These are phyloP conservation scores for Muscicapa adusta DNA, from an alignment of 2,113 vertebrate species.

Conservation along the genomic window DNA sequence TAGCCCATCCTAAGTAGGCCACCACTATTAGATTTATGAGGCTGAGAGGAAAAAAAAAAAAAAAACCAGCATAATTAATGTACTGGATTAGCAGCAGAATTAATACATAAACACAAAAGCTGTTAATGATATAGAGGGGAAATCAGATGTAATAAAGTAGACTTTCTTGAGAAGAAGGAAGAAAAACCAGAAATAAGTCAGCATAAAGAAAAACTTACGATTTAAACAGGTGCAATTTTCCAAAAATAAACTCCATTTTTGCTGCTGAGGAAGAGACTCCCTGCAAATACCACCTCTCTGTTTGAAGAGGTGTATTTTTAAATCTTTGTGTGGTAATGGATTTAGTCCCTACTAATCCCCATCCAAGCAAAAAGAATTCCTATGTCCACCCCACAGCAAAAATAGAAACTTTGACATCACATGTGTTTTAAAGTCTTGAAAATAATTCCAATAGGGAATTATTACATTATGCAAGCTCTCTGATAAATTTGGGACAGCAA, in stretches of 20 bases:
- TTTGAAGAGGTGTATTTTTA: neutral
- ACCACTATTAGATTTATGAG: neutral
- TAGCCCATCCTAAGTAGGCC: neutral
- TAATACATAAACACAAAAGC: neutral
- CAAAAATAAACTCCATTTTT: neutral
- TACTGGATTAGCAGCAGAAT: neutral
- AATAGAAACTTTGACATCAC: neutral
- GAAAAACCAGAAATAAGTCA: neutral
- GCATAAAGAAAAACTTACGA: neutral
- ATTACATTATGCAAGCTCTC: neutral
- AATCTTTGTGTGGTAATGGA: neutral
- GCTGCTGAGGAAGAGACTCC: neutral
- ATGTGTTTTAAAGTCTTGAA: neutral
- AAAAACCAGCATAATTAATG: neutral
- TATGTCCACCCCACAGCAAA: neutral
- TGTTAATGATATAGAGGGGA: neutral
- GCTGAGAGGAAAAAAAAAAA: neutral
- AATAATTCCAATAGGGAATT: neutral
- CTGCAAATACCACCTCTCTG: neutral
- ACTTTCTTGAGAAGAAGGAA: neutral
- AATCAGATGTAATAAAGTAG: neutral
- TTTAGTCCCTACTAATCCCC: neutral
- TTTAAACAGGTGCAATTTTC: neutral
- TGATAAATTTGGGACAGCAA: neutral
- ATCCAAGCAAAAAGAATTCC: neutral